Conservation (phyloP, 2,888 invertebrate genomes). For the Cremastinae sp. region DNA sequence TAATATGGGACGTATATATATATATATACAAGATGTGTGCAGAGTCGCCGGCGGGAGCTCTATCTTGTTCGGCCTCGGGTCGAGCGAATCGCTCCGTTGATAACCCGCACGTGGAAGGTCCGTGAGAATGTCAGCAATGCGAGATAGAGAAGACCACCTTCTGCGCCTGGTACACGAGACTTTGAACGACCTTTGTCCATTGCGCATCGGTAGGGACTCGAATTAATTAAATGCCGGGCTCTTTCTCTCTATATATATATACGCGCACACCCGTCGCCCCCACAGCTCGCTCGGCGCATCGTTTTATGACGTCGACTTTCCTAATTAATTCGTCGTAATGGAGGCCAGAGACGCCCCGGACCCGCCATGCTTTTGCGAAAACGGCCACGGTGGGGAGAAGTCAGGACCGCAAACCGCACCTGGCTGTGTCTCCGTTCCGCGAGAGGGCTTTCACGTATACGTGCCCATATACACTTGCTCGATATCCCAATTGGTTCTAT, state of each 20-base stretch:
- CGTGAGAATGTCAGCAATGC: constrained; percentile 46
- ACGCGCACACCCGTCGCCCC: not conserved
- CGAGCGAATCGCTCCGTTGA: constrained; percentile 55
- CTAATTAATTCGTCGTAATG: constrained; percentile 67
- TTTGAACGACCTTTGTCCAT: constrained; percentile 63
- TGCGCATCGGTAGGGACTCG: constrained; percentile 53
- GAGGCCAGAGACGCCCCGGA: constrained; percentile 40
- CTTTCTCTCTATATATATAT: not conserved
- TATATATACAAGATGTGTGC: not conserved
- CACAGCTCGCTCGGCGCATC: constrained; percentile 43
- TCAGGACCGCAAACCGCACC: constrained; percentile 61
- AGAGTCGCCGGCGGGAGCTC: constrained; percentile 3
- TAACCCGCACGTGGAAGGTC: constrained; percentile 32
- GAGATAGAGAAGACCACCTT: constrained; percentile 16
- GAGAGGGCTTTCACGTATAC: constrained; percentile 37
- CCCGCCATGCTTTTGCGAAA: constrained; percentile 10
- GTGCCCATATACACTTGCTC: constrained; percentile 16
- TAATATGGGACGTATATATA: not conserved
- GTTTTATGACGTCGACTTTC: constrained; percentile 68
- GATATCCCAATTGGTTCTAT: constrained; percentile 7
- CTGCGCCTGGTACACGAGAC: constrained; percentile 41
- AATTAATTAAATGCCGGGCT: constrained; percentile 67
- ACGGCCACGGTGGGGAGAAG: constrained; percentile 27
- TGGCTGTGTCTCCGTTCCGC: constrained; percentile 46
- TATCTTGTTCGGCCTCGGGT: constrained; percentile 41